Base-by-base conservation (phyloP, 2,888 invertebrate species). In the Lithophane leautieri region DNA sequence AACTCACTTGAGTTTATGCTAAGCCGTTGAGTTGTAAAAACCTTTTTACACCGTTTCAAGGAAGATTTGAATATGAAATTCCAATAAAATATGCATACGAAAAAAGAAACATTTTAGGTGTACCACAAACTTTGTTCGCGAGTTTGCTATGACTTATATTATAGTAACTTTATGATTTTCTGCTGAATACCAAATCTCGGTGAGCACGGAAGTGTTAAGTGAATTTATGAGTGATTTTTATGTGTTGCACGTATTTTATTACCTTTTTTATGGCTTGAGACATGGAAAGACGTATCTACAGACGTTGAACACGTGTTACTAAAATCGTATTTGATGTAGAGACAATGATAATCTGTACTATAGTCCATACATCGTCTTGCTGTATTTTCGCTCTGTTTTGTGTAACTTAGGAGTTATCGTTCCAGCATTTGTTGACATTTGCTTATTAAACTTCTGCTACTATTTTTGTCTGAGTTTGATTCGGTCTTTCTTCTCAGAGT, bases 51-150 rank as follows among this genome's bases (percentile, higher is more conserved):
- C 28, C 75, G 54, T 80, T 84, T 76, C 70, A 78, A 76, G 78
- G 34, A 42, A 69, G 76, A 86, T 83, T 86, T 87, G 84, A 87
- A 83, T 91, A 89, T 89, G 87, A 89, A 91, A 90, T 90, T 79
- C 76, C 65, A 81, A 88, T 91, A 87, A 90, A 89, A 90, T 90
- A 91, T 91, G 89, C 89, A 90, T 72, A 63, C 65, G 56, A 86
- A 89, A 90, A 89, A 89, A 89, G 83, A 85, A 87, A 87, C 85
- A 87, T 85, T 88, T 87, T 81, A 63, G 73, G 60, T 78, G 19
- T 65, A 73, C 76, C 82, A 79, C 61, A 84, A 86, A 86, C 85
- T 81, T 84, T 85, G 77, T 87, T 83, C 71, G 68, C 71, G 81
- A 85, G 80, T 87, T 86, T 86, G 81, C 85, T 87, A 90, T 86